These are phyloP conservation scores for Erynnis tages DNA, from an alignment of 2,888 invertebrate genomes.

Conservation along the genomic window DNA sequence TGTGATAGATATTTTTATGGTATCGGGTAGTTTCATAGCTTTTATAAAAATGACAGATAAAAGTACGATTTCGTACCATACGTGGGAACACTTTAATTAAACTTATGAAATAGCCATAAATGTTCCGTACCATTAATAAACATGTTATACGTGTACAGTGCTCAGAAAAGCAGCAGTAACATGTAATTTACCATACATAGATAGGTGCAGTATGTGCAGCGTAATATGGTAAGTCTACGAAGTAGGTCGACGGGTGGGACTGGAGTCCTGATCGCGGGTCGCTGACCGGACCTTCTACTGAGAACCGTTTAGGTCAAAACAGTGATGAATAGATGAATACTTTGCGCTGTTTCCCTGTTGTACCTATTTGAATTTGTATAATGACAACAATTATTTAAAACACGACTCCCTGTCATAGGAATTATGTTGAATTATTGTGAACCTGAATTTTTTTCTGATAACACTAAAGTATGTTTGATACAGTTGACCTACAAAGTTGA, in stretches of 20 bases:
- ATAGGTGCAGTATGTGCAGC: slow-evolving; percentile 31
- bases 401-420: too few species aligned
- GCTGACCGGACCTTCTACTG: slow-evolving; percentile 42
- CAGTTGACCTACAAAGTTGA: too few species aligned
- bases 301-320: slow-evolving; percentile 41
- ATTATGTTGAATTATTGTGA: too few species aligned
- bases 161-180: slow-evolving; percentile 3
- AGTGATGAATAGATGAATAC: slow-evolving; percentile 27
- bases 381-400: too few species aligned
- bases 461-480: too few species aligned
- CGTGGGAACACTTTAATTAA: slow-evolving; percentile 4
- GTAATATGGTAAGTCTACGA: slow-evolving; percentile 33
- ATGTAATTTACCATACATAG: slow-evolving; percentile 30
- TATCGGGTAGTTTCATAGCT: background rate
- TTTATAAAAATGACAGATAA: background rate
- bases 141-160: background rate
- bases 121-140: too few species aligned
- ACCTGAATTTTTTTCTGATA: too few species aligned
- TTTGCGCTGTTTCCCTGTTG: slow-evolving; percentile 1
- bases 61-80: background rate
- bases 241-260: slow-evolving; percentile 39
- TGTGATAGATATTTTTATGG: background rate
- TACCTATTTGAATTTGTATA: slow-evolving; percentile 5
- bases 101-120: background rate
- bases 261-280: slow-evolving; percentile 39